Conservation (phyloP, 2,888 invertebrate species). For the Sinopyrophorus schimmeli region DNA sequence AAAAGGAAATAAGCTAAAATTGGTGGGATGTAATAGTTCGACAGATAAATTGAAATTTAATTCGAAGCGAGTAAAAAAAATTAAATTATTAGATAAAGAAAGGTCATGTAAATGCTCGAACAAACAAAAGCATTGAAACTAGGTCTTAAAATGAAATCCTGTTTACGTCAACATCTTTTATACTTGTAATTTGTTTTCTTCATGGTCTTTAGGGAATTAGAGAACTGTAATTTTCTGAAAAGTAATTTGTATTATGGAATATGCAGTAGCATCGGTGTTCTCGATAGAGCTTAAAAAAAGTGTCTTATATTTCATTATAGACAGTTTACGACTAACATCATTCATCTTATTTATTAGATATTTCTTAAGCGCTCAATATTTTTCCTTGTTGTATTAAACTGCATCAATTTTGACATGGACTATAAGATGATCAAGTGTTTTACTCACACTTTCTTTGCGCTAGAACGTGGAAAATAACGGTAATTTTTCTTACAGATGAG, state of each 20-base stretch:
- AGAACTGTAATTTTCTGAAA: constrained; percentile 6
- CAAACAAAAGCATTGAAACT: no score
- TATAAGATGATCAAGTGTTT: constrained; percentile 15
- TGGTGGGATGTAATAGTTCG: no score
- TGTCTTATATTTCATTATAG: constrained; percentile 1
- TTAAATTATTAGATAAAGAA: no score
- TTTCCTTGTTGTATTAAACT: constrained; percentile 10
- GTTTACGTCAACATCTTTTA: no score
- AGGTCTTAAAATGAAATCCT: no score
- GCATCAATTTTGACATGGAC: constrained; percentile 14
- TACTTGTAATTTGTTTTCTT: no score
- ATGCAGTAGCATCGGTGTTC: not conserved
- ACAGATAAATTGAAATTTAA: no score
- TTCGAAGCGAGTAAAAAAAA: no score
- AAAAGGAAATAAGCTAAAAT: no score
- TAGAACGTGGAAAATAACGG: constrained; percentile 14
- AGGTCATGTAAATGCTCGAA: no score
- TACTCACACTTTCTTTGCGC: constrained; percentile 10
- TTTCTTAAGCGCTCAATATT: constrained; percentile 12
- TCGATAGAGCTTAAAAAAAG: no score
- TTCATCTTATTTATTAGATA: constrained; percentile 14
- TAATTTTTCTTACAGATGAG: constrained; percentile 43
- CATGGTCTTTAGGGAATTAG: no score
- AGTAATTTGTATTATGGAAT: constrained; percentile 3
- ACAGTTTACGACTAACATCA: not conserved